Evolutionary conservation across 2,797 vertebrate genomes (phyloP), one percentile per base, ranked within the genome.

Genomic region (Chelonia mydas): DNA sequence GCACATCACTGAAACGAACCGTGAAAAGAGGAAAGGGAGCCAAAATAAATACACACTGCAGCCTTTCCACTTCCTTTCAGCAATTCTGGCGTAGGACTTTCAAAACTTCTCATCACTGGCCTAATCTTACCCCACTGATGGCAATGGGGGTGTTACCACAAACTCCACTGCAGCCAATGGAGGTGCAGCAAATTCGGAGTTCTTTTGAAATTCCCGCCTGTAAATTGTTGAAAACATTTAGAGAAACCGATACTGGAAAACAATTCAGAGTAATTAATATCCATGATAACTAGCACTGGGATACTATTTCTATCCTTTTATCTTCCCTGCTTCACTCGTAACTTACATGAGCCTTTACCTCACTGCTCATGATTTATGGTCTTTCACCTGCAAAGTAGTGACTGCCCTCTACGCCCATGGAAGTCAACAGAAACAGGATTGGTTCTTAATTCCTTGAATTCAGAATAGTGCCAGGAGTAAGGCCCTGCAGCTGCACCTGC

Each of bases 371-470:
- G 6, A 61, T 61, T 61, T 61, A 33, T 61, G 57, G 28, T 59
- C 55, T 57, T 92, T 95, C 19, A 12, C 4, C 23, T 85, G 81
- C 90, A 10, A 88, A 65, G 49, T 89, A 81, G 27, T 47, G 4
- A 7, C 72, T 87, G 49, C 25, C 79, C 53, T 90, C 53, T 83
- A 11, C 13, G 92, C 50, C 25, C 53, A 21, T 5, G 19, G 59
- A 33, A 74, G 57, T 91, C 81, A n/a, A 72, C 4, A 76, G n/a
- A 90, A 92, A 31, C 50, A 8, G 25, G 7, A 82, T 89, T 6
- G 65, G 1, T 12, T 57, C 27, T 61, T 86, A 65, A n/a, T 45
- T 57, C 12, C 31, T 93, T 37, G 81, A 82, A 41, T 83, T 93
- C 89, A 72, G 88, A 87, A 68, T 15, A 80, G n/a, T 61, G 59